Evolutionary conservation across 2,113 vertebrate genomes (phyloP), one percentile per base, ranked within the genome.

Genomic region (Coptodon bakossiorum): DNA sequence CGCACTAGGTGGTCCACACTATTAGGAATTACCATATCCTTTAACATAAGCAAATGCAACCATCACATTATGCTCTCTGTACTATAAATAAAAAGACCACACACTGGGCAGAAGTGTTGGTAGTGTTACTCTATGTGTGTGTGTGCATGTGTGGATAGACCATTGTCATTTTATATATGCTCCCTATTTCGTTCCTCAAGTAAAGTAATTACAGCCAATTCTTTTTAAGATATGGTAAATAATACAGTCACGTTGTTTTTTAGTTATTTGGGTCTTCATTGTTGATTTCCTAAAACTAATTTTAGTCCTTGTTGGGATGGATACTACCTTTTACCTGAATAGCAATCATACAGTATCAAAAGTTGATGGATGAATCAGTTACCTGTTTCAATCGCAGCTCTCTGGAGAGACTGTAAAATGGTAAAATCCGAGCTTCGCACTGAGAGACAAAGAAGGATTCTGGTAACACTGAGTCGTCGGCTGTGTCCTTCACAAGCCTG

Each of bases 81-180:
- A 78, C 50, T 68, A 82, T 86, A 81, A 88, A 91, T 86, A 83
- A 68, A 88, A 40, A 43, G 50, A 89, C 78, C 86, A 22, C 89
- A 81, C 68, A 73, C 87, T 78, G 84, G 40, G 85, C 66, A 57
- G 27, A 83, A 40, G 66, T 63, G 81, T 53, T 82, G 45, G 12
- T 83, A 38, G 45, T 53, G 9, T 52, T 48, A 68, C 34, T 63
- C 13, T 86, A 1, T 48, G 50, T 43, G 22, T 73, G 40, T 45
- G 27, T 34, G 19, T 13, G 34, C 59, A 12, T 84, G 34, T 76
- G 53, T 83, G 45, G 3, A 36, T 50, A 31, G 43, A 3, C 71
- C 73, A 19, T 50, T 78, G 73, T 34, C 27, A 78, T 78, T 78
- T 31, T 78, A n/a, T 52, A 78, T n/a, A 78, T 78, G 73, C 17